phyloP scores from a whole-genome alignment of 2,888 invertebrate genomes.

The Drosophila silvestris region DNA sequence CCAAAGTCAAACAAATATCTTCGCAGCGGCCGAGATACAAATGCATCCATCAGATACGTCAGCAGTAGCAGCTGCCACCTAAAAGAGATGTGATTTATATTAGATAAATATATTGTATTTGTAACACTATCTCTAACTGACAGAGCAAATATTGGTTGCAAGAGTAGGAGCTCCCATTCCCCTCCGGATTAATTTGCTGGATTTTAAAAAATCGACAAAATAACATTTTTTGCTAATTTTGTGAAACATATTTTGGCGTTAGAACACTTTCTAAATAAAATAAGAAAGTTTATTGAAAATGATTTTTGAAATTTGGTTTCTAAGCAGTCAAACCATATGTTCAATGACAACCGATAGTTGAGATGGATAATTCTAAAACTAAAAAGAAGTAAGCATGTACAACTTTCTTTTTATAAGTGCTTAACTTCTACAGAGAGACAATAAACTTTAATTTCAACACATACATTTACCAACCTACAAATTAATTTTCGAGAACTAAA shows the following conservation, averaged over 20 bases:
- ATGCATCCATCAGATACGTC: conserved; percentile 43
- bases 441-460: neutral
- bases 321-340: neutral
- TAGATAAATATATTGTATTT: neutral
- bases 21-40: conserved; percentile 33
- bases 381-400: neutral
- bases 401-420: neutral
- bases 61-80: conserved; percentile 8
- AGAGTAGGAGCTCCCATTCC: no score
- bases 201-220: neutral
- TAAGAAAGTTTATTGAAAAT: neutral
- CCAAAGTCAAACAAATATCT: conserved; percentile 36
- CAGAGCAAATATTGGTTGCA: neutral
- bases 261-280: neutral
- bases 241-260: neutral
- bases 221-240: neutral
- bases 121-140: neutral
- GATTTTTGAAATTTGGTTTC: neutral
- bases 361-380: neutral
- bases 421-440: neutral
- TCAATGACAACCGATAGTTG: neutral
- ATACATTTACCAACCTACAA: neutral
- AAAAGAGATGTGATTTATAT: neutral
- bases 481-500: neutral
- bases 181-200: neutral